These are phyloP conservation scores for Trematocara variabile DNA, from an alignment of 2,113 vertebrate species.

Conservation along the genomic window DNA sequence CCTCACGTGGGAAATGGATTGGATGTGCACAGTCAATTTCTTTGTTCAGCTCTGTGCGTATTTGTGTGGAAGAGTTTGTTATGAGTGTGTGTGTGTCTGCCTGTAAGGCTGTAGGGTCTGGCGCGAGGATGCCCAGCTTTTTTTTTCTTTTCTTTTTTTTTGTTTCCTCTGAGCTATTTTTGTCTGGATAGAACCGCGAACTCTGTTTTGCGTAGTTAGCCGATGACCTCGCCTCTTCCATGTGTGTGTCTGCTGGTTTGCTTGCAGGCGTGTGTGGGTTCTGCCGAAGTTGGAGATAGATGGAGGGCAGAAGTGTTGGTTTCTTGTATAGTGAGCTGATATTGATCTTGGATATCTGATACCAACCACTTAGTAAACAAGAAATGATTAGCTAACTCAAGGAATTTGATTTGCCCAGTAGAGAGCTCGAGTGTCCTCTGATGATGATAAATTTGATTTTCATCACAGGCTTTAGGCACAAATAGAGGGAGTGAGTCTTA, in stretches of 20 bases:
- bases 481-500: not conserved
- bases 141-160: not conserved
- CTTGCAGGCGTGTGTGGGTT: not conserved
- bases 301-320: not conserved
- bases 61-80: not conserved
- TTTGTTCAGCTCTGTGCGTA: slow-evolving; percentile 46
- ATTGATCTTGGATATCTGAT: not conserved
- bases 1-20: slow-evolving; percentile 49
- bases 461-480: not conserved
- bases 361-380: not conserved
- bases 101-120: slow-evolving; percentile 15
- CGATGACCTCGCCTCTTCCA: not conserved
- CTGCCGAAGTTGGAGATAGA: not conserved
- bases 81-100: not conserved
- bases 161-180: slow-evolving; percentile 53
- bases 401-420: not conserved
- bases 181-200: slow-evolving; percentile 18
- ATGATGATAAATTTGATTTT: not conserved
- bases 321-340: not conserved
- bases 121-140: slow-evolving; percentile 35
- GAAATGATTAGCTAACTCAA: not conserved
- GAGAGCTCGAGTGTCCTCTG: not conserved
- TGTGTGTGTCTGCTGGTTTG: not conserved
- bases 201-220: slow-evolving; percentile 10
- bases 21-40: slow-evolving; percentile 38